A percentile compares a stretch with the other conserved stretches of the same genome.
These are phyloP conservation scores for Brachyopa scutellaris DNA, from an alignment of 2,888 invertebrate species.

Conservation along the genomic window DNA sequence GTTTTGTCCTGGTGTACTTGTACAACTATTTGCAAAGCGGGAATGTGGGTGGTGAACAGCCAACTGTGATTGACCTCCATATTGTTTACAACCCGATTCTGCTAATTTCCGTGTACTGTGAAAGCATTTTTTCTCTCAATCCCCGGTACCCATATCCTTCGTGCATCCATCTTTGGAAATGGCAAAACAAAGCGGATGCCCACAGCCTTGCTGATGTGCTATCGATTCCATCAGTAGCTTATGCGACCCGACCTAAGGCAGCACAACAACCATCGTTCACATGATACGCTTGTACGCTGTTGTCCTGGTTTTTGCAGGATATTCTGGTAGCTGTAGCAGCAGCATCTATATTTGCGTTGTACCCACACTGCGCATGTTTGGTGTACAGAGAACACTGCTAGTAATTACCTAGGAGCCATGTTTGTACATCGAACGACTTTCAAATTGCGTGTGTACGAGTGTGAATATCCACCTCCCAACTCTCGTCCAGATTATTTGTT, in stretches of 20 bases:
- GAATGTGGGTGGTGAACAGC: not conserved
- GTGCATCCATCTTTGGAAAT: not conserved
- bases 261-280: not conserved
- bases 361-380: slow-evolving; percentile 55
- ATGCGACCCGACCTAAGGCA: not conserved
- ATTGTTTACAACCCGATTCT: slow-evolving; percentile 46
- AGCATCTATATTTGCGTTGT: slow-evolving; percentile 44
- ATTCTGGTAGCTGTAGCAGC: slow-evolving; percentile 13
- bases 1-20: slow-evolving; percentile 44
- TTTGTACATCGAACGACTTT: slow-evolving; percentile 45
- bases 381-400: slow-evolving; percentile 43
- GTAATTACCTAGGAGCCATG: slow-evolving; percentile 46
- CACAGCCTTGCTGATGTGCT: not conserved
- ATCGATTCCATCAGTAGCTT: slow-evolving; percentile 13
- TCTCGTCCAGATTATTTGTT: slow-evolving; percentile 25
- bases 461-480: not conserved
- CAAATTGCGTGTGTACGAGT: not conserved
- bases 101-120: too few species aligned
- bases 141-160: too few species aligned
- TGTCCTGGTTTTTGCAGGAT: slow-evolving; percentile 44
- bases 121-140: too few species aligned
- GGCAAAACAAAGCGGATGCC: not conserved
- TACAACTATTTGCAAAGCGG: slow-evolving; percentile 20
- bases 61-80: slow-evolving; percentile 48
- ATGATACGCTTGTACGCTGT: slow-evolving; percentile 2